These are phyloP conservation scores for Emmelina monodactyla DNA, from an alignment of 2,888 invertebrate species.

Conservation along the genomic window DNA sequence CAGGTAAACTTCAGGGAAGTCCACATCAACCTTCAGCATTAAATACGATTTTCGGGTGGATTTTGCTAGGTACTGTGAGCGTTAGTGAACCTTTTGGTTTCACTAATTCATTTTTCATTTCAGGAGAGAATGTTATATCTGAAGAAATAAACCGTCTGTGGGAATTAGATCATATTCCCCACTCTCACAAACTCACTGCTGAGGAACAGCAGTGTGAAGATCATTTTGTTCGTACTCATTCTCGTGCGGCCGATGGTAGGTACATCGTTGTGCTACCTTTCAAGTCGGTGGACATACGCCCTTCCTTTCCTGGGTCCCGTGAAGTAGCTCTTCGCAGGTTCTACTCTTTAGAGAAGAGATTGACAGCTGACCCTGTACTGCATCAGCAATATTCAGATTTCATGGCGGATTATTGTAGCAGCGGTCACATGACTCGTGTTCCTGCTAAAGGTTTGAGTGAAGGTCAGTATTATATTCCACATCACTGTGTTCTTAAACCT, in stretches of 20 bases:
- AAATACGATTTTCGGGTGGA: too few relatives aligned
- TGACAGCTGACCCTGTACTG: conserved; percentile 7
- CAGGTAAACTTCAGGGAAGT: background rate
- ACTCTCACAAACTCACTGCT: background rate
- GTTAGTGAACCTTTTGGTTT: too few relatives aligned
- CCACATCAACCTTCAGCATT: background rate
- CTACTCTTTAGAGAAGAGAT: conserved; percentile 6
- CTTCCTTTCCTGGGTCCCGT: conserved; percentile 4
- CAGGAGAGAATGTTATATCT: too few relatives aligned
- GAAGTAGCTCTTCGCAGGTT: conserved; percentile 11
- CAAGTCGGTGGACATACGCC: conserved; percentile 1
- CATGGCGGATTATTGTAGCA: conserved; percentile 9
- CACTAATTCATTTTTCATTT: too few relatives aligned
- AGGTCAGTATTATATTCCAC: conserved; percentile 10
- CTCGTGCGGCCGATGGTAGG: conserved; percentile 4
- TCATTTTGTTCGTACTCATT: conserved; percentile 4
- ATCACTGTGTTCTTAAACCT: conserved; percentile 9
- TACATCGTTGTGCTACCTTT: conserved; percentile 9
- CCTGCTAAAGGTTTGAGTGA: background rate
- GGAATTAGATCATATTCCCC: background rate
- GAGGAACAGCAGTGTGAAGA: conserved; percentile 5
- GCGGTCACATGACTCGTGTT: conserved; percentile 9
- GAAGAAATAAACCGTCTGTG: background rate
- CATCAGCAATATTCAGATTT: conserved; percentile 9
- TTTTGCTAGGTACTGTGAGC: too few relatives aligned